phyloP scores from a whole-genome alignment of 2,888 invertebrate genomes.

The Bellardia bayeri region DNA sequence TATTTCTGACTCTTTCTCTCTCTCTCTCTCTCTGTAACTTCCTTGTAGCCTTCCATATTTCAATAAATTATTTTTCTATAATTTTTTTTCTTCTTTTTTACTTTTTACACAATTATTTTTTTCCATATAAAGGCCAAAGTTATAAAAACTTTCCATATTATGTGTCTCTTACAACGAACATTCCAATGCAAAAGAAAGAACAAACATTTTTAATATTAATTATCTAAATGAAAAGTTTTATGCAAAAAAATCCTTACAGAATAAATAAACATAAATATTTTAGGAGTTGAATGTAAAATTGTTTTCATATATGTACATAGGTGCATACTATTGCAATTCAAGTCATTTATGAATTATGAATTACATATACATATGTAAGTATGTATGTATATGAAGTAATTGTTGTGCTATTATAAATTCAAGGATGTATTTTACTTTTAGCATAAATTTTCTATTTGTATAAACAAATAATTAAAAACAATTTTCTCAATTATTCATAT shows the following conservation, averaged over 20 bases:
- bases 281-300: neutral
- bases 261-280: neutral
- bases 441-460: too few species aligned
- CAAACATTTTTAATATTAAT: neutral
- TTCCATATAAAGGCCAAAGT: slow-evolving; percentile 5
- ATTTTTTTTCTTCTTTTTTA: neutral
- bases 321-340: neutral
- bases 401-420: too few species aligned
- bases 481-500: neutral
- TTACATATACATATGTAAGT: neutral
- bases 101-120: neutral
- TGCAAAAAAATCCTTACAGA: neutral
- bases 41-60: neutral
- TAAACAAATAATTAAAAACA: too few species aligned
- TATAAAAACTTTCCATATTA: neutral
- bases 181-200: neutral
- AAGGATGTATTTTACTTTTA: too few species aligned
- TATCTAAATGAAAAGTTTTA: slow-evolving; percentile 1
- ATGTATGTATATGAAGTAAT: too few species aligned
- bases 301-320: neutral
- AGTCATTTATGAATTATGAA: neutral
- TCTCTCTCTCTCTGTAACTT: neutral
- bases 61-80: neutral
- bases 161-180: neutral
- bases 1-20: neutral